Conservation (phyloP, 23 tunicate species). For the Phallusia fumigata region DNA sequence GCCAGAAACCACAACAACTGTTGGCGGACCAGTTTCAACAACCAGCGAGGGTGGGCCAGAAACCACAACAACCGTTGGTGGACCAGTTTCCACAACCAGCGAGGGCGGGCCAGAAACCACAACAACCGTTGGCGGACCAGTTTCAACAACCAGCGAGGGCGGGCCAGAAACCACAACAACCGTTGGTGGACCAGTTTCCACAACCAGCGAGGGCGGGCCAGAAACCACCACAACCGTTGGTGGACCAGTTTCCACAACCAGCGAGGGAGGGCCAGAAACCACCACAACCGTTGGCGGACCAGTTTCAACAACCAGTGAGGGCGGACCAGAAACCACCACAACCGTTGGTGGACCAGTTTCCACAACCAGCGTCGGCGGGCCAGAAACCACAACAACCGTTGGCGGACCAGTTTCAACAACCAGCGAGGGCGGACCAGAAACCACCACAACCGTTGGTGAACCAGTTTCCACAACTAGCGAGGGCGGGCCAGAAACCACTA, state of each 20-base stretch:
- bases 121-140: constrained; percentile 11
- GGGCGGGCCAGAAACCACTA: constrained; percentile 23
- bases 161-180: constrained; percentile 19
- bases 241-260: constrained; percentile 14
- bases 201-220: constrained; percentile 6
- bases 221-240: constrained; percentile 19
- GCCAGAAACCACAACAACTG: constrained; percentile 21
- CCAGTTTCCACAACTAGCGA: constrained; percentile 6
- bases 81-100: constrained; percentile 18
- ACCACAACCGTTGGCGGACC: constrained; percentile 16
- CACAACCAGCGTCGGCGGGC: constrained; percentile 16
- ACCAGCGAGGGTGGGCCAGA: background rate
- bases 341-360: constrained; percentile 14
- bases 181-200: background rate
- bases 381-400: constrained; percentile 21
- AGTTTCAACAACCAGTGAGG: constrained; percentile 20
- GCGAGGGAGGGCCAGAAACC: background rate
- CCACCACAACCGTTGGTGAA: constrained; percentile 19
- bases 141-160: background rate
- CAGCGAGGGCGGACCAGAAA: constrained; percentile 6
- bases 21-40: constrained; percentile 9
- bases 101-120: constrained; percentile 14
- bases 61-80: constrained; percentile 15
- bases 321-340: constrained; percentile 26
- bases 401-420: constrained; percentile 16